Conservation (phyloP, 2,888 invertebrate genomes). For the Gibbula magus region DNA sequence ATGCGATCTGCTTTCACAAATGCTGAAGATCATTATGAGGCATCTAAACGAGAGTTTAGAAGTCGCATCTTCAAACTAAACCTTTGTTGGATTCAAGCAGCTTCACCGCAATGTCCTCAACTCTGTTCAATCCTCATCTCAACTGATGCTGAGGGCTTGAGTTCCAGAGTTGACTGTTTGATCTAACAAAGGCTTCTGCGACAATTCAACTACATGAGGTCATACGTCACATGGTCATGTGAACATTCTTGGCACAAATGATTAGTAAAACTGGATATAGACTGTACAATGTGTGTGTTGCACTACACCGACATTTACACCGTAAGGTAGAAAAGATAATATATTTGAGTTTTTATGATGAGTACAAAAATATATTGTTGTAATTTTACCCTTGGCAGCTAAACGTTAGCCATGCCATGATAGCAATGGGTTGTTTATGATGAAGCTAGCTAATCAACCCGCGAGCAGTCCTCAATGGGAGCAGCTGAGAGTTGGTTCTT, state of each 20-base stretch:
- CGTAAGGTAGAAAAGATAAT: conserved; percentile 21
- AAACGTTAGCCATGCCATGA: conserved; percentile 19
- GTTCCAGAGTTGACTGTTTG: too few relatives aligned
- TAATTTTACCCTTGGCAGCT: conserved; percentile 18
- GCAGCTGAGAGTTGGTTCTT: too few relatives aligned
- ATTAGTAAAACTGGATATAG: conserved; percentile 22
- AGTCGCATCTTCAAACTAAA: too few relatives aligned
- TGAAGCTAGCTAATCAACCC: too few relatives aligned
- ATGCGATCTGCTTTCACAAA: too few relatives aligned
- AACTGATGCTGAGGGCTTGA: too few relatives aligned
- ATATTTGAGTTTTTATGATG: conserved; percentile 20
- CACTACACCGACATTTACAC: conserved; percentile 14
- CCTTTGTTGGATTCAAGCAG: too few relatives aligned
- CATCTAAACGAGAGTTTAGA: too few relatives aligned
- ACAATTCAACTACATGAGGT: conserved; percentile 12
- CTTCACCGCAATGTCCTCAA: too few relatives aligned
- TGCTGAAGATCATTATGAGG: too few relatives aligned
- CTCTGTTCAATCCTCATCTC: too few relatives aligned
- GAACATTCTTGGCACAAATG: conserved; percentile 21
- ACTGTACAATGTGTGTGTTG: conserved; percentile 11
- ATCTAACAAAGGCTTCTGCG: background rate
- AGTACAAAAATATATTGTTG: conserved; percentile 22
- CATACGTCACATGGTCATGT: background rate
- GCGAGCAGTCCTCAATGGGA: too few relatives aligned
- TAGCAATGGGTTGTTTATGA: background rate